Conservation (phyloP, 30 jellyfish, hydroid and myxozoan genomes). For the Mastigias papua region DNA sequence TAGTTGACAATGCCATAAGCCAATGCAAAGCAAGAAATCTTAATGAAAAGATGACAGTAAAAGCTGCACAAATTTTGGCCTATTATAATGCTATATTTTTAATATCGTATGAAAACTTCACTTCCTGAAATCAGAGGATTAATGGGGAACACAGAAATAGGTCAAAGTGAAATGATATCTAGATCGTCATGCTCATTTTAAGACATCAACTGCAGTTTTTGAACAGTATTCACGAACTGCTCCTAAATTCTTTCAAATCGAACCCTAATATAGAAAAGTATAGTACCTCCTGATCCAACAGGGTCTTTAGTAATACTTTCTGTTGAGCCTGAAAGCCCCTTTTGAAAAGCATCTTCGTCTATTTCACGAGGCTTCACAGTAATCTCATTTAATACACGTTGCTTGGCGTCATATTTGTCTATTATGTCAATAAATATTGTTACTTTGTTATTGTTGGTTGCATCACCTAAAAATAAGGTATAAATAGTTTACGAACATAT, state of each 20-base stretch:
- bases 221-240: no score
- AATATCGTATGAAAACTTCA: background rate
- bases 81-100: no score
- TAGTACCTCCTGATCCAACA: no score
- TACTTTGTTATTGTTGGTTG: background rate
- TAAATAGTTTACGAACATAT: background rate
- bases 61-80: background rate
- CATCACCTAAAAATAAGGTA: slow-evolving; percentile 1
- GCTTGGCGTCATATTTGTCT: slow-evolving; percentile 10
- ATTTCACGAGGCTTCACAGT: background rate
- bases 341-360: background rate
- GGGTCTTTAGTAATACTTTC: background rate
- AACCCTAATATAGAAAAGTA: no score
- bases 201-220: no score
- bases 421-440: background rate
- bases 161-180: no score
- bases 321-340: background rate
- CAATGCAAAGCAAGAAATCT: background rate
- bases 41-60: background rate
- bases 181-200: no score
- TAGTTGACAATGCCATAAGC: background rate
- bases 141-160: no score
- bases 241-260: no score
- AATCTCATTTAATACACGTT: background rate
- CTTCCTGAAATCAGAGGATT: background rate